phyloP scores from a whole-genome alignment of 2,888 invertebrate genomes.

The Ecdyonurus torrentis region DNA sequence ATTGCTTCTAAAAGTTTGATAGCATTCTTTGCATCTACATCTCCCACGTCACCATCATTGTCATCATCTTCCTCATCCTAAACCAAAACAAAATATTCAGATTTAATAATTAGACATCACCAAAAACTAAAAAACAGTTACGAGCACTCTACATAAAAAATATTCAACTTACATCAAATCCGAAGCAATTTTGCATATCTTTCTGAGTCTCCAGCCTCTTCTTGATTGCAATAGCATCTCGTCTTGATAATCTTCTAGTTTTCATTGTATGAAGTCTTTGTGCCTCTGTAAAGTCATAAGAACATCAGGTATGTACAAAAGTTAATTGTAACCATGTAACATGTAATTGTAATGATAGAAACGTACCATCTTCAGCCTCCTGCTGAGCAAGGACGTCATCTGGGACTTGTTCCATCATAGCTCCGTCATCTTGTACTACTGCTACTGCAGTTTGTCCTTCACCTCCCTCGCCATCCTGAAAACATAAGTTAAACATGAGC shows the following conservation, averaged over 20 bases:
- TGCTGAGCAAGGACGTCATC: constrained; percentile 25
- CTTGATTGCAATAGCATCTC: constrained; percentile 28
- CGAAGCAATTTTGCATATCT: constrained; percentile 67
- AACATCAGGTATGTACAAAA: background rate
- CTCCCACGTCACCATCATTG: constrained; percentile 18
- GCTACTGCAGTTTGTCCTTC: constrained; percentile 33
- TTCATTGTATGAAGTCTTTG: constrained; percentile 28
- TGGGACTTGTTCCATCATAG: constrained; percentile 29
- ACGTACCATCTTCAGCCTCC: constrained; percentile 25
- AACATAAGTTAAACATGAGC: background rate
- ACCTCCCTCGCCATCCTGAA: constrained; percentile 41
- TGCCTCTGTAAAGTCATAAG: constrained; percentile 25
- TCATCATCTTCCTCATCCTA: constrained; percentile 18
- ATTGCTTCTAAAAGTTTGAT: constrained; percentile 18
- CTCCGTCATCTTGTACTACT: constrained; percentile 29
- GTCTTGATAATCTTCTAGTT: constrained; percentile 22
- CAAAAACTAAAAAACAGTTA: background rate
- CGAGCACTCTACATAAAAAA: too few relatives aligned
- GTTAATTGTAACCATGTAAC: background rate
- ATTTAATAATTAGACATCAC: constrained; percentile 4
- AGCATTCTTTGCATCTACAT: constrained; percentile 18
- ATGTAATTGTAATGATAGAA: too few relatives aligned
- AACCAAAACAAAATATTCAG: constrained; percentile 1
- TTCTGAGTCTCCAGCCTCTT: constrained; percentile 28
- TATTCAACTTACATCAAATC: constrained; percentile 51